Base-by-base conservation (phyloP, 1,140 invertebrate genomes). In the Bombus waltoni region DNA sequence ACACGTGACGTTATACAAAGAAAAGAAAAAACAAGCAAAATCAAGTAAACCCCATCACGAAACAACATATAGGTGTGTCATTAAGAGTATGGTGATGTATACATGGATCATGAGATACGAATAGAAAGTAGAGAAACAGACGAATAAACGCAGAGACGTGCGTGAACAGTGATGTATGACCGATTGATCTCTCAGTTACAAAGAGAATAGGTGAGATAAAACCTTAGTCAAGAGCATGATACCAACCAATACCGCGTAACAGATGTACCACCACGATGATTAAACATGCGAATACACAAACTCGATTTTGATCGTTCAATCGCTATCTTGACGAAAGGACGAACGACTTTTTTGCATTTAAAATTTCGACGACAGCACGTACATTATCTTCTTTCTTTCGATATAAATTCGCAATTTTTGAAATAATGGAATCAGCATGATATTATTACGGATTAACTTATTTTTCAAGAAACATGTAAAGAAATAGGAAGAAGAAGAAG, bases 161-260 rank as follows among this genome's bases (percentile, higher is more conserved):
- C 89, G 70, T 86, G 84, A 83, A 66, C 25, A 53, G 68, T 72
- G 68, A 70, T 11, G 28, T 62, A 78, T 68, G 62, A 68, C 68
- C 75, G 74, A 44, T 35, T 72, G 76, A 62, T 84, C 76, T 80
- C 57, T 59, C 44, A 35, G 57, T 57, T 44, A 28, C 25, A 65
- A 44, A 25, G 40, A 57, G 66, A 59, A 71, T 28, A 77, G 78
- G 57, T 75, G 72, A 42, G 59, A 35, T 25, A 92, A 91, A 88
- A 78, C 85, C 73, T 86, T 85, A 85, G 88, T 92, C 92, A 42
- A 92, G 91, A 90, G 91, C 85, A 88, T 92, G 93, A 94, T 95
- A 94, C 94, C 93, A 94, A 94, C 93, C 89, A 94, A 89, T 84
- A 94, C 91, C 91, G 88, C 81, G 92, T 93, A 92, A 92, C 85